Evolutionary conservation across 2,797 vertebrate genomes (phyloP), one percentile per base, ranked within the genome.

Genomic region (Serranus cabrilla): DNA sequence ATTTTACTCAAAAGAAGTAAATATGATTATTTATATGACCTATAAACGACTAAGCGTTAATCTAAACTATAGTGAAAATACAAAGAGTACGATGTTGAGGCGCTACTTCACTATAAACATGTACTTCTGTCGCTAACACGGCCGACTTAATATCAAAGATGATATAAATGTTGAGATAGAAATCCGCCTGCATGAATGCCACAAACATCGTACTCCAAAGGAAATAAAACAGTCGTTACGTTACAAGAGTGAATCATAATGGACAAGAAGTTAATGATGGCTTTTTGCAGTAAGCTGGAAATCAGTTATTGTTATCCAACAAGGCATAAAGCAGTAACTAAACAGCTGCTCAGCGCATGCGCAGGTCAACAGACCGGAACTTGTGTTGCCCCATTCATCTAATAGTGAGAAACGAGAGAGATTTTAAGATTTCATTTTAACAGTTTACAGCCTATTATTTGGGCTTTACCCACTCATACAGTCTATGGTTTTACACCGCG

Each of bases 21-120:
- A 13, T 13, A 37, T 14, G 59, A 5, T 2, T 39, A 17, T 37
- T 18, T 45, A 13, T 1, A 31, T 1, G 1, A 10, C 1, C 2
- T 34, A 17, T 43, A 0, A 18, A 14, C 0, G 7, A 25, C 2
- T 25, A 25, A 0, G 20, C 0, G 17, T 0, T 1, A 2, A 4
- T 60, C 0, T 3, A 2, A 49, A 34, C 18, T n/a, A 2, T 16
- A 0, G n/a, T 47, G 0, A 23, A 2, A 23, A 21, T 16, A 1
- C 1, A 16, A 40, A 14, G 6, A 17, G 18, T 1, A 10, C 11
- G 17, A 27, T 11, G 1, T 18, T 2, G 0, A 7, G 11, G 1
- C 17, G 20, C 2, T 21, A 0, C 0, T 18, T 46, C 7, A n/a
- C 2, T 13, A 13, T 51, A 21, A 34, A 40, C 2, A 0, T 7